Evolutionary conservation across 2,888 invertebrate species (phyloP).

Genomic region (Stegana nigrithorax): DNA sequence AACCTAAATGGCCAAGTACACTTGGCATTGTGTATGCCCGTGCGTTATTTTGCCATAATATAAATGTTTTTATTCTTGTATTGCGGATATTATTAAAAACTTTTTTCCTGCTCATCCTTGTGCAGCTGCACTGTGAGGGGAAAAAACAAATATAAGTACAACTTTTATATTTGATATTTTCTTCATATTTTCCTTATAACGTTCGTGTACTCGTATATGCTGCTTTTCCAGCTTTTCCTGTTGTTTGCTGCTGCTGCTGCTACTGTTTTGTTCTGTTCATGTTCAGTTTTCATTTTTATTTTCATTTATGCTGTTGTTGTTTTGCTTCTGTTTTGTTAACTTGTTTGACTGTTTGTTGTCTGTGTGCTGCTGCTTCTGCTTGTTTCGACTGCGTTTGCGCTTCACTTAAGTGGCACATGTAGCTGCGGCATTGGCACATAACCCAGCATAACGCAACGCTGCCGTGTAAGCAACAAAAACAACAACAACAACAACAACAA

Average conservation of each 20-base stretch:
- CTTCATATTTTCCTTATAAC: constrained; percentile 16
- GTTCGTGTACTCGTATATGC: constrained; percentile 45
- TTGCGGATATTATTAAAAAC: constrained; percentile 61
- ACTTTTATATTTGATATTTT: constrained; percentile 16
- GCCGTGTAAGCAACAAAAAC: too few relatives aligned
- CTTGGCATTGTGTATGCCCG: too few relatives aligned
- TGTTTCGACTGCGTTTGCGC: not conserved
- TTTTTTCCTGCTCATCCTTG: constrained; percentile 32
- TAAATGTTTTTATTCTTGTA: constrained; percentile 62
- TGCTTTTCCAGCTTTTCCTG: constrained; percentile 21
- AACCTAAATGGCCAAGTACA: too few relatives aligned
- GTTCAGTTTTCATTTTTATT: not conserved
- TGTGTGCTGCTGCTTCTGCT: not conserved
- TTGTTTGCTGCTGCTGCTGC: not conserved
- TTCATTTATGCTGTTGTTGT: not conserved
- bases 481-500: too few relatives aligned
- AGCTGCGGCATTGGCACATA: too few relatives aligned
- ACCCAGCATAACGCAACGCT: too few relatives aligned
- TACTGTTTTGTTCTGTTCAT: not conserved
- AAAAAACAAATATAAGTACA: not conserved
- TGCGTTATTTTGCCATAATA: constrained; percentile 57
- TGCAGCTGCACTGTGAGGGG: constrained; percentile 1
- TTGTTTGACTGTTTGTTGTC: constrained; percentile 15
- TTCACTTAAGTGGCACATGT: constrained; percentile 12
- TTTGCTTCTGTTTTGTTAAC: constrained; percentile 6